Conservation (phyloP, 2,113 vertebrate species). For the Ptilonorhynchus violaceus region DNA sequence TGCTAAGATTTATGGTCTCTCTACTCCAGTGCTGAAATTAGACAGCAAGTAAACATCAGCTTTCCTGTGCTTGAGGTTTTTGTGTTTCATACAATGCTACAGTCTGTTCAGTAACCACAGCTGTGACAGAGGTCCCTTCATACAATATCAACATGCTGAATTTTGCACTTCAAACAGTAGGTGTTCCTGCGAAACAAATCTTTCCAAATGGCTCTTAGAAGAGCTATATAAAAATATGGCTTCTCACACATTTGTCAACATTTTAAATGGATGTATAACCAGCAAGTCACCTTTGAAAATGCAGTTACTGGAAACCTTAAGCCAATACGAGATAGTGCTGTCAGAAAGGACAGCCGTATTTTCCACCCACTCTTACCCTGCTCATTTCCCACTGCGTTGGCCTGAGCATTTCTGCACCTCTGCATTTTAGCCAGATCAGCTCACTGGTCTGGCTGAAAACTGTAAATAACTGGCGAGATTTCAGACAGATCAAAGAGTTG, state of each 20-base stretch:
- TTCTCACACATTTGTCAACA: slow-evolving; percentile 29
- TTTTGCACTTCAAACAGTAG: background rate
- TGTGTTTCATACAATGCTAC: background rate
- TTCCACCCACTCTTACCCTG: background rate
- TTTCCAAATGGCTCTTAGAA: background rate
- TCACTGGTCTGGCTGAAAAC: background rate
- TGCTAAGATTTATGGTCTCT: background rate
- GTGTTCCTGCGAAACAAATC: background rate
- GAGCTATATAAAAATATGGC: background rate
- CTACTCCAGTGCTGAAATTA: background rate
- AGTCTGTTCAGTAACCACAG: background rate
- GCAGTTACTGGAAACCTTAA: background rate
- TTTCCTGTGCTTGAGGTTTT: background rate
- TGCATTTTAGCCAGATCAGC: background rate
- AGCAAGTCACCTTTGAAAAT: slow-evolving; percentile 8
- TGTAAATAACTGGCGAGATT: background rate
- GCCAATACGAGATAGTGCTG: background rate
- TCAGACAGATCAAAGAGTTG: background rate
- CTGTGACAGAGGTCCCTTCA: background rate
- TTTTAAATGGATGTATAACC: background rate
- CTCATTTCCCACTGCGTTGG: background rate
- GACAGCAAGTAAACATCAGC: background rate
- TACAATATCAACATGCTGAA: background rate
- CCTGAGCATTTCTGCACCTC: background rate
- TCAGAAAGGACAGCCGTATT: background rate